Evolutionary conservation across 2,888 invertebrate species (phyloP), one percentile per base, ranked within the genome.

Genomic region (Colostygia pectinataria): DNA sequence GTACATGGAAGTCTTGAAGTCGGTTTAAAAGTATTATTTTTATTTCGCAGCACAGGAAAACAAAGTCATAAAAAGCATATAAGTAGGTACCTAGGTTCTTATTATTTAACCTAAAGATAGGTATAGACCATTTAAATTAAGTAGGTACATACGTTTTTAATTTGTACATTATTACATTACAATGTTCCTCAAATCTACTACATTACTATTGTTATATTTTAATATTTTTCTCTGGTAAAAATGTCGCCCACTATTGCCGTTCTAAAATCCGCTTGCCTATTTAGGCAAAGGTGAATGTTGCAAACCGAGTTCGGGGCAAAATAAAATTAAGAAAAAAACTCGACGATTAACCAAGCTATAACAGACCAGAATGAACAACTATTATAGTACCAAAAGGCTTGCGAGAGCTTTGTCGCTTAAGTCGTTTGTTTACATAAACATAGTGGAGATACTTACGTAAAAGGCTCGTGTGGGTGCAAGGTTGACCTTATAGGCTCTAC

Each of bases 221-320:
- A 14, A 41, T 13, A 68, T 77, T 80, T 80, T 76, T 71, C 71
- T 75, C 67, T 65, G 70, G 65, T 70, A 64, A 74, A 66, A 63
- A 15, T 68, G 70, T 80, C 83, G 87, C 88, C 88, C 84, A 88
- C 89, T 68, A 67, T 63, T 59, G 72, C 80, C 81, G 76, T 81
- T 88, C 84, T 87, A 84, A 89, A 88, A 88, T 88, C 87, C 85
- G 86, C 81, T 81, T 87, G 80, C 89, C 89, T 71, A 79, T 84
- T 87, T 83, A 85, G 89, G 89, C 74, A 88, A 85, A 88, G 88
- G 89, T 88, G 89, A 90, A 90, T 88, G 89, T 88, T 86, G 87
- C 80, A 81, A 81, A 82, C 70, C 58, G 59, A 68, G 66, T 65
- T 71, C 56, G 47, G 57, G 62, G 63, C 56, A 54, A 66, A 63